Conservation (phyloP, 1,140 invertebrate genomes). For the Conus betulinus region DNA sequence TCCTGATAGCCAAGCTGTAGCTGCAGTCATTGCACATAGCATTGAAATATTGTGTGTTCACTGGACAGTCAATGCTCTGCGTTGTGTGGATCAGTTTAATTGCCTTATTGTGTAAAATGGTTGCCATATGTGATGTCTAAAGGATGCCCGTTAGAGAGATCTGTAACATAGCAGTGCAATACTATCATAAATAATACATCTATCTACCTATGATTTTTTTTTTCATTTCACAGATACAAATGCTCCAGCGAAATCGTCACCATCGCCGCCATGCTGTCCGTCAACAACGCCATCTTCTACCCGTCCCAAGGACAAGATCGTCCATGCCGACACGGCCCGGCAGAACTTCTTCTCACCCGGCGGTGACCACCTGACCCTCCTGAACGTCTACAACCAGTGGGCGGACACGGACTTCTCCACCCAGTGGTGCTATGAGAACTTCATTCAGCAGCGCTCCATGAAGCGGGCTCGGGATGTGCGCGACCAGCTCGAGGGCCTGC, state of each 20-base stretch:
- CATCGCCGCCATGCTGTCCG: constrained; percentile 98
- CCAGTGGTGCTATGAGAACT: constrained; percentile 99
- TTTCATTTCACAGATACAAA: too few species aligned
- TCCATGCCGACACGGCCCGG: constrained; percentile 97
- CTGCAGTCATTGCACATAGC: too few species aligned
- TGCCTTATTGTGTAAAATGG: too few species aligned
- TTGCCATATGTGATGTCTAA: too few species aligned
- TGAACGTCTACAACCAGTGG: constrained; percentile 98
- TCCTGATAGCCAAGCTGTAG: too few species aligned
- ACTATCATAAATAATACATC: too few species aligned
- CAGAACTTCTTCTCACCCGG: constrained; percentile 95
- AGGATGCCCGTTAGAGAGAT: too few species aligned
- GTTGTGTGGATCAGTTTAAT: too few species aligned
- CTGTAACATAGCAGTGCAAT: too few species aligned
- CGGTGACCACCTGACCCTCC: constrained; percentile 96
- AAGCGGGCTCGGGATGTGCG: constrained; percentile 96
- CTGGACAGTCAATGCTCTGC: too few species aligned
- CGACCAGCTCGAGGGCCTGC: constrained; percentile 96
- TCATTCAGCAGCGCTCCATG: constrained; percentile 98
- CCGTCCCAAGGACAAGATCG: constrained; percentile 98
- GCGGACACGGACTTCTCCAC: constrained; percentile 93
- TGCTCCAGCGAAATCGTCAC: constrained; percentile 98
- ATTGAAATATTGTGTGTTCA: too few species aligned
- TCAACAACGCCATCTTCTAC: constrained; percentile 98
- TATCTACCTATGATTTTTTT: too few species aligned